phyloP scores from a whole-genome alignment of 2,797 vertebrate species.

The Lates japonicus region DNA sequence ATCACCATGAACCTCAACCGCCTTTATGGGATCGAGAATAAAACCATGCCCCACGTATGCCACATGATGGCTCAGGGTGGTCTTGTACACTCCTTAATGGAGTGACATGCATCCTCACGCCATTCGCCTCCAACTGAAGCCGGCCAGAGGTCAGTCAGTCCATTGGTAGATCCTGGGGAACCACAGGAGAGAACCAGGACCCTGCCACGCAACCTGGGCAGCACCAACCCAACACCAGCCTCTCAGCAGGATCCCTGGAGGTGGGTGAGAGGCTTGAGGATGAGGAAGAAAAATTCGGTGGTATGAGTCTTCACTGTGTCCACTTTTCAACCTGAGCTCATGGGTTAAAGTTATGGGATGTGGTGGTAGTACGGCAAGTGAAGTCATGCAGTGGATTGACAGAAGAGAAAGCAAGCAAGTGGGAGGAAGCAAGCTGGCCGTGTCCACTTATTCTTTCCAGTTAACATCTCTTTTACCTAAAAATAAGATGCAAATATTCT shows the following conservation, averaged over 20 bases:
- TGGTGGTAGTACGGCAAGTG: background rate
- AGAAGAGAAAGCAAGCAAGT: background rate
- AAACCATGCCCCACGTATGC: slow-evolving; percentile 91
- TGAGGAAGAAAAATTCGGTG: slow-evolving; percentile 7
- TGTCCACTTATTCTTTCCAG: background rate
- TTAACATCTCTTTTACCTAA: slow-evolving; percentile 1
- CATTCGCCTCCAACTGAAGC: slow-evolving; percentile 95
- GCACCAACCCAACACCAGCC: slow-evolving; percentile 91
- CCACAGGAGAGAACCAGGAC: slow-evolving; percentile 95
- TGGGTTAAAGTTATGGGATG: slow-evolving; percentile 18
- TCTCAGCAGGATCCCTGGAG: slow-evolving; percentile 96
- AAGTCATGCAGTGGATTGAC: background rate
- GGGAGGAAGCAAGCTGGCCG: background rate
- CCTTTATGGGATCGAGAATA: slow-evolving; percentile 95
- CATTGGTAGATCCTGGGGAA: slow-evolving; percentile 94
- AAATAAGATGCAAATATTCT: background rate
- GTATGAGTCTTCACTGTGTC: slow-evolving; percentile 8
- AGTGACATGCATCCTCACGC: slow-evolving; percentile 84
- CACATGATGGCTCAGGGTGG: slow-evolving; percentile 79
- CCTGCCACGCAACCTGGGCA: slow-evolving; percentile 96
- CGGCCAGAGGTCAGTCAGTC: slow-evolving; percentile 91
- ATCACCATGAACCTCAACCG: slow-evolving; percentile 92
- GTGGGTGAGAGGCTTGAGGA: slow-evolving; percentile 86
- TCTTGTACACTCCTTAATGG: slow-evolving; percentile 82
- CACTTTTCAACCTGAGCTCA: slow-evolving; percentile 4